Conservation (phyloP, 2,888 invertebrate genomes). For the Phortica okadai region DNA sequence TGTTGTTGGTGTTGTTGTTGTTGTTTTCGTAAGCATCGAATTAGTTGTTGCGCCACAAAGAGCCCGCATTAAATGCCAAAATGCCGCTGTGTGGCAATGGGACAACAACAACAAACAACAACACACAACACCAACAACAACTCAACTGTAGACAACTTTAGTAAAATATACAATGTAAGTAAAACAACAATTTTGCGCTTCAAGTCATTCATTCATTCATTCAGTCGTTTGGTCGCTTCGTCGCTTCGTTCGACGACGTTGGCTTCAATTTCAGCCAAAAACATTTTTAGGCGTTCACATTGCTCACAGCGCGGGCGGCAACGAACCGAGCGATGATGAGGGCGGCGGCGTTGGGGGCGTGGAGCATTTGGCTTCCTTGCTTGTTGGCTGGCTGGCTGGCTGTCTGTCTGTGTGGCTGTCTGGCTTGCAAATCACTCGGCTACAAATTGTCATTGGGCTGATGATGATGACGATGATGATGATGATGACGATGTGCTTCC, state of each 20-base stretch:
- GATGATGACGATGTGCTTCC: too few species aligned
- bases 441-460: background rate
- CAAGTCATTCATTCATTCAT: slow-evolving; percentile 58
- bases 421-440: background rate
- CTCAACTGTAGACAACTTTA: slow-evolving; percentile 40
- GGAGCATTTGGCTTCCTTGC: too few species aligned
- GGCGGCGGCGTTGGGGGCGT: too few species aligned
- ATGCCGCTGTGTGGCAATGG: slow-evolving; percentile 57
- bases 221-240: background rate
- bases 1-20: background rate
- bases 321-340: too few species aligned
- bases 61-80: slow-evolving; percentile 39
- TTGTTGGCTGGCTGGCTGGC: too few species aligned
- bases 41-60: slow-evolving; percentile 25
- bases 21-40: slow-evolving; percentile 6
- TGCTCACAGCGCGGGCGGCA: too few species aligned
- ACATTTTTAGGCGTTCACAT: too few species aligned
- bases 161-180: background rate
- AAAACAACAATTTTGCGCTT: slow-evolving; percentile 58
- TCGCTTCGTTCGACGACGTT: background rate
- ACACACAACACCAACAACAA: slow-evolving; percentile 26
- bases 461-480: slow-evolving; percentile 7
- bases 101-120: slow-evolving; percentile 40
- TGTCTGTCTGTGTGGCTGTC: too few species aligned
- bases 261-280: slow-evolving; percentile 17